Evolutionary conservation across 2,113 vertebrate species (phyloP).

Genomic region (Anseranas semipalmata): DNA sequence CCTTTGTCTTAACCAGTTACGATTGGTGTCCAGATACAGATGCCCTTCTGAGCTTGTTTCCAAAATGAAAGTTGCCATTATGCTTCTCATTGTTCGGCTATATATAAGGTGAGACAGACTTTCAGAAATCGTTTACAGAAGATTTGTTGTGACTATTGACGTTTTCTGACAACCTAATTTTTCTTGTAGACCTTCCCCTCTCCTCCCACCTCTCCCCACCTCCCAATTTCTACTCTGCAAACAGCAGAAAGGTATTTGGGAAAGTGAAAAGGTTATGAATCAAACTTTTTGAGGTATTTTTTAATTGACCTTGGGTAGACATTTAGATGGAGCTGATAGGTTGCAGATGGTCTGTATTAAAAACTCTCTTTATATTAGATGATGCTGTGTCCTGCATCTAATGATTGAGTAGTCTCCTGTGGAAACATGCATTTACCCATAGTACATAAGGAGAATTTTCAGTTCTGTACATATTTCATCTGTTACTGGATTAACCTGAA

Average conservation of each 20-base stretch:
- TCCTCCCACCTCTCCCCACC: background rate
- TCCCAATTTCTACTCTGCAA: constrained; percentile 1
- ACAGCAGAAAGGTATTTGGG: constrained; percentile 65
- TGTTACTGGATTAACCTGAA: constrained; percentile 70
- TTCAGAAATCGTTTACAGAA: constrained; percentile 52
- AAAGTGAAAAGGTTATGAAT: constrained; percentile 67
- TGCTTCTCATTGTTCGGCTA: constrained; percentile 34
- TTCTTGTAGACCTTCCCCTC: background rate
- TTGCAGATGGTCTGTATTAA: constrained; percentile 81
- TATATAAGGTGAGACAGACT: constrained; percentile 45
- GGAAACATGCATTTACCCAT: constrained; percentile 72
- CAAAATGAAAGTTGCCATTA: constrained; percentile 9
- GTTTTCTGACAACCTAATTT: constrained; percentile 30
- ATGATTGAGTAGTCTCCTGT: constrained; percentile 79
- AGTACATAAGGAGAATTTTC: constrained; percentile 57
- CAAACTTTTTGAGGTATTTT: constrained; percentile 72
- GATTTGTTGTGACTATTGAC: constrained; percentile 49
- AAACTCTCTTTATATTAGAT: constrained; percentile 74
- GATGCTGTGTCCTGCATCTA: constrained; percentile 60
- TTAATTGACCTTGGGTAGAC: constrained; percentile 67
- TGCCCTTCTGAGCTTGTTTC: background rate
- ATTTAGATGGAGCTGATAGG: constrained; percentile 64
- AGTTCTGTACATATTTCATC: constrained; percentile 74
- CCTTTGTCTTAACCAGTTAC: background rate
- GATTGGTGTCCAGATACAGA: background rate